Conservation (phyloP, 2,113 vertebrate species). For the Pedetes capensis region DNA sequence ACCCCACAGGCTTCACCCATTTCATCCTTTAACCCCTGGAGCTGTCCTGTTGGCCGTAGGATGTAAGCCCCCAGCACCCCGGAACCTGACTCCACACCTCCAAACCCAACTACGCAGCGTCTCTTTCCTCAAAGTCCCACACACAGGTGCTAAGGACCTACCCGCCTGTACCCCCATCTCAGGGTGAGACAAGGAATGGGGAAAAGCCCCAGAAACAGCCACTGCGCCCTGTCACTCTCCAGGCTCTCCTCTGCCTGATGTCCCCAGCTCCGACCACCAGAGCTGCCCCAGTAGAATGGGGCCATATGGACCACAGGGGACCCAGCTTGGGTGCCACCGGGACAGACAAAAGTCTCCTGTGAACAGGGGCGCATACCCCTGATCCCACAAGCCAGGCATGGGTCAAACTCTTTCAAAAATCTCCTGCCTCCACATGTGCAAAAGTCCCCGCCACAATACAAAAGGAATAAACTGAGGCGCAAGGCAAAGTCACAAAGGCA, state of each 20-base stretch:
- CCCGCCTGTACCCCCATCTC: not conserved
- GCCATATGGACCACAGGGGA: not conserved
- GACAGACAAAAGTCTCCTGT: not conserved
- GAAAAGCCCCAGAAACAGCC: not conserved
- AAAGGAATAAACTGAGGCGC: not conserved
- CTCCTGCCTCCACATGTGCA: not conserved
- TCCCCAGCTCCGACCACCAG: no score
- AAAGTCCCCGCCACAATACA: not conserved
- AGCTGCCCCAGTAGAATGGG: not conserved
- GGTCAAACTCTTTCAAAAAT: not conserved
- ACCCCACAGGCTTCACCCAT: not conserved
- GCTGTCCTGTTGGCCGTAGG: not conserved
- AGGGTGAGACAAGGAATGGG: fast-evolving
- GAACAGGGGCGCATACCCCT: fast-evolving
- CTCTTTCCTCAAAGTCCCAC: fast-evolving
- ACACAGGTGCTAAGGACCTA: fast-evolving
- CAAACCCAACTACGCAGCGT: not conserved
- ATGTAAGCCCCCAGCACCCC: not conserved
- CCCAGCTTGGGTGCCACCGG: fast-evolving
- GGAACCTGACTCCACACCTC: no score
- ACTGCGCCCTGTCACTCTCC: not conserved
- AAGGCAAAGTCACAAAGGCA: not conserved
- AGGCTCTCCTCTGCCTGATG: no score
- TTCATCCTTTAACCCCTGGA: not conserved
- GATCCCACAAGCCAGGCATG: not conserved